Percentiles rank a stretch among this genome's conserved stretches.
Conservation (phyloP, 2,797 vertebrate species). For the Channa striata region DNA sequence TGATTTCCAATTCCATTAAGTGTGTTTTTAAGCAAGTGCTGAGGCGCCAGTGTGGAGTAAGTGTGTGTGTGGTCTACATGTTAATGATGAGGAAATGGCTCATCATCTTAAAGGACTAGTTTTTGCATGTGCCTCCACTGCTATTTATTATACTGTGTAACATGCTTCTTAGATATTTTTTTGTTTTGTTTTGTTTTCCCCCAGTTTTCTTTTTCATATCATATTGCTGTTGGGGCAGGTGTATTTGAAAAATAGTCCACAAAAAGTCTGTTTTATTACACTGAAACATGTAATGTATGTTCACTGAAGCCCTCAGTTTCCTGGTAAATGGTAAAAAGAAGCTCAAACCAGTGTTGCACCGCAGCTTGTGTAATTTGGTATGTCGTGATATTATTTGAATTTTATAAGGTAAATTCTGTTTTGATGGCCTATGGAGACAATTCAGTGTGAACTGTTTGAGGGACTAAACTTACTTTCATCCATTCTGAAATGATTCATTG, state of each 20-base stretch:
- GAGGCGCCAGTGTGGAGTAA: constrained; percentile 49
- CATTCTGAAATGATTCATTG: constrained; percentile 45
- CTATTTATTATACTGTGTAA: neutral
- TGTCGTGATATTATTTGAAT: neutral
- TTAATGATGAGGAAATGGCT: constrained; percentile 50
- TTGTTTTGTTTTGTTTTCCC: no score
- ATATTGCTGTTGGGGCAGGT: neutral
- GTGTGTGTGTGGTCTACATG: constrained; percentile 42
- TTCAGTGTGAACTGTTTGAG: constrained; percentile 36
- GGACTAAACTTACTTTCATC: constrained; percentile 49
- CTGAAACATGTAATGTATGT: no score
- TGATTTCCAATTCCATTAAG: constrained; percentile 51
- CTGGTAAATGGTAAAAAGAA: neutral
- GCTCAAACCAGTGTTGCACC: neutral
- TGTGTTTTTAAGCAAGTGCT: constrained; percentile 46
- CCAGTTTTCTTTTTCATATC: no score
- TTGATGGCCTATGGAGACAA: constrained; percentile 1
- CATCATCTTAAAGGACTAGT: constrained; percentile 19
- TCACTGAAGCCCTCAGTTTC: neutral
- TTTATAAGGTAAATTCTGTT: constrained; percentile 1
- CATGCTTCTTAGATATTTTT: neutral
- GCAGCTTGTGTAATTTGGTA: neutral
- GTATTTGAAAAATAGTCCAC: neutral
- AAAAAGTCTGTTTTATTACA: neutral
- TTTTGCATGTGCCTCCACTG: constrained; percentile 8